Percentiles rank a stretch among this genome's conserved stretches.
phyloP scores from a whole-genome alignment of 2,113 vertebrate species.

The Antennarius striatus region DNA sequence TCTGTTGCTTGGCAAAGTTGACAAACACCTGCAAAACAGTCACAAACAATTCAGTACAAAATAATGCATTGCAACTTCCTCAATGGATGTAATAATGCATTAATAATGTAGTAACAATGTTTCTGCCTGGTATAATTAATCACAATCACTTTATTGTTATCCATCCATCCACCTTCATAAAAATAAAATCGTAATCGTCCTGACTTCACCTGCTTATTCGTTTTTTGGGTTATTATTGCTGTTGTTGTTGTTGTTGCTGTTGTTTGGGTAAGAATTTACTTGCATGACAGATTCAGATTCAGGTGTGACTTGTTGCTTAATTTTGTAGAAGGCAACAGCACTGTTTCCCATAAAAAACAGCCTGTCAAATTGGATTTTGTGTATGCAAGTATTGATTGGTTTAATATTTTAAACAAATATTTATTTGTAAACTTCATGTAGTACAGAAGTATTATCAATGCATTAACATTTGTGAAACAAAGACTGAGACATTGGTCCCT shows the following conservation, averaged over 20 bases:
- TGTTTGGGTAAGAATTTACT: no score
- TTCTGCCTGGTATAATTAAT: no score
- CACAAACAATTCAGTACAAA: slow-evolving; percentile 7
- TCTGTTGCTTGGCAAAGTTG: slow-evolving; percentile 96
- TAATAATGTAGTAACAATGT: no score
- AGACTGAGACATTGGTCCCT: neutral
- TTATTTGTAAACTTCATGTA: no score
- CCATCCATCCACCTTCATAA: no score
- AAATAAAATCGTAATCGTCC: no score
- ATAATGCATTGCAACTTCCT: neutral
- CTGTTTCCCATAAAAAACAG: neutral
- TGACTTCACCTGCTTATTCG: no score
- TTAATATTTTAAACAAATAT: no score
- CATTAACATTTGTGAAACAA: neutral
- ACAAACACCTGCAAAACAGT: slow-evolving; percentile 84
- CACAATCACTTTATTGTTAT: no score
- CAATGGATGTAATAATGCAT: neutral
- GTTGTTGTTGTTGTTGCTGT: no score
- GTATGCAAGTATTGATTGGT: neutral
- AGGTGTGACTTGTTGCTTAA: neutral
- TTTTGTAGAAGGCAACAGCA: neutral
- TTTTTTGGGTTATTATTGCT: no score
- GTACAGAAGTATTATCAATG: no score
- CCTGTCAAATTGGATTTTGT: neutral
- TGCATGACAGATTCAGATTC: neutral